These are phyloP conservation scores for Dryobates pubescens DNA, from an alignment of 2,797 vertebrate species.

Conservation along the genomic window DNA sequence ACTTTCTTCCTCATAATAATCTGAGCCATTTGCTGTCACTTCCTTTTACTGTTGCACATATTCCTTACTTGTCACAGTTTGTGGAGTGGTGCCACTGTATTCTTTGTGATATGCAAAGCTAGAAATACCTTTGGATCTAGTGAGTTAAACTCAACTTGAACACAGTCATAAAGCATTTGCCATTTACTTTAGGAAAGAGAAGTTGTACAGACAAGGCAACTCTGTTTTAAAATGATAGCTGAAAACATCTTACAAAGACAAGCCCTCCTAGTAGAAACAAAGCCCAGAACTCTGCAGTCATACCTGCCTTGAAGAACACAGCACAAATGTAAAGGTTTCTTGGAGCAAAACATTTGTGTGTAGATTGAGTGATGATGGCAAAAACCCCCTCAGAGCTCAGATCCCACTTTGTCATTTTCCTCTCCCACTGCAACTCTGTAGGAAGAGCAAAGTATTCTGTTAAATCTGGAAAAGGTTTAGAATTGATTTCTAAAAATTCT, in stretches of 20 bases:
- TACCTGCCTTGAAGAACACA: background rate
- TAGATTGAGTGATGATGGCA: background rate
- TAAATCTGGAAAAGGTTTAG: background rate
- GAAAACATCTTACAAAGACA: background rate
- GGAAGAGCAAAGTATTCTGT: background rate
- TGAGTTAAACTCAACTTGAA: slow-evolving; percentile 56
- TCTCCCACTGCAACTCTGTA: background rate
- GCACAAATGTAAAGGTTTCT: background rate
- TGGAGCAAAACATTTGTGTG: background rate
- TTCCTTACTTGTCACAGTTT: background rate
- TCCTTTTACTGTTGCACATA: background rate
- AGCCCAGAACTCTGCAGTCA: background rate
- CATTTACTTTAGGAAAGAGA: background rate
- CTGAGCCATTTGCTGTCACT: background rate
- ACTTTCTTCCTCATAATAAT: background rate
- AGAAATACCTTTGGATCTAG: slow-evolving; percentile 24
- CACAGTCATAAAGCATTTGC: slow-evolving; percentile 45
- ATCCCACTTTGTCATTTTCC: background rate
- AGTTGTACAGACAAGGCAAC: slow-evolving; percentile 23
- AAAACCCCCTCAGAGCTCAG: background rate
- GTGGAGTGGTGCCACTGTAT: background rate
- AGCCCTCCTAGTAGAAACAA: background rate
- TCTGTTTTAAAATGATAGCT: background rate
- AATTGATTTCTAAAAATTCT: background rate
- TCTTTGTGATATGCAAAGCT: background rate